Evolutionary conservation across 1,140 invertebrate genomes (phyloP).

Genomic region (Diachasmimorpha longicaudata): DNA sequence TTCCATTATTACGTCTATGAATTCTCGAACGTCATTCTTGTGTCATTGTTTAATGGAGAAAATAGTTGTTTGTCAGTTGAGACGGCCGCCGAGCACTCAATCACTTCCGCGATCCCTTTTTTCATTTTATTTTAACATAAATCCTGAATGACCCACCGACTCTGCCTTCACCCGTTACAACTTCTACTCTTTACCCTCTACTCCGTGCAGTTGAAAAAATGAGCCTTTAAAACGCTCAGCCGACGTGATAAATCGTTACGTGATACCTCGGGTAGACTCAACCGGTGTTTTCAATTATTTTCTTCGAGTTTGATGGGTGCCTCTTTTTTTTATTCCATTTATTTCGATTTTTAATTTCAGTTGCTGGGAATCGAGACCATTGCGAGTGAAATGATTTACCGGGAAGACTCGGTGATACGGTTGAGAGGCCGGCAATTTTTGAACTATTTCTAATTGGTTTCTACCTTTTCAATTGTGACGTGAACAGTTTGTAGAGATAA

Average conservation of each 20-base stretch:
- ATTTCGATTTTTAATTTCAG: neutral
- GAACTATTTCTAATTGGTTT: neutral
- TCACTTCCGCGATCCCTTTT: neutral
- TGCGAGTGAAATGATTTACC: neutral
- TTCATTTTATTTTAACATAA: neutral
- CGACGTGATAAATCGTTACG: slow-evolving; percentile 25
- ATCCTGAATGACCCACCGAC: neutral
- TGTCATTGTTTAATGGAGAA: too few species aligned
- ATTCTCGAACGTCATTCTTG: neutral
- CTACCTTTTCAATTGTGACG: neutral
- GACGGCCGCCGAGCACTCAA: too few species aligned
- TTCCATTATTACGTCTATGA: slow-evolving; percentile 15
- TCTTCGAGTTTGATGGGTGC: neutral
- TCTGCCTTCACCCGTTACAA: neutral
- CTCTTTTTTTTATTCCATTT: neutral
- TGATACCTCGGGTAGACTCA: neutral
- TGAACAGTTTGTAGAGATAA: neutral
- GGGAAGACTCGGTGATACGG: neutral
- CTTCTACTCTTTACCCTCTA: neutral
- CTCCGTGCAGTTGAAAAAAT: neutral
- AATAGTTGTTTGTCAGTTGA: too few species aligned
- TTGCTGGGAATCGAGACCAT: neutral
- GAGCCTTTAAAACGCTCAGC: slow-evolving; percentile 8
- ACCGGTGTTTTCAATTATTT: neutral
- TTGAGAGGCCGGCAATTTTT: neutral